Percentiles rank a stretch among this genome's conserved stretches.
Evolutionary conservation across 1,140 invertebrate species (phyloP).

Genomic region (Centruroides sculpturatus): DNA sequence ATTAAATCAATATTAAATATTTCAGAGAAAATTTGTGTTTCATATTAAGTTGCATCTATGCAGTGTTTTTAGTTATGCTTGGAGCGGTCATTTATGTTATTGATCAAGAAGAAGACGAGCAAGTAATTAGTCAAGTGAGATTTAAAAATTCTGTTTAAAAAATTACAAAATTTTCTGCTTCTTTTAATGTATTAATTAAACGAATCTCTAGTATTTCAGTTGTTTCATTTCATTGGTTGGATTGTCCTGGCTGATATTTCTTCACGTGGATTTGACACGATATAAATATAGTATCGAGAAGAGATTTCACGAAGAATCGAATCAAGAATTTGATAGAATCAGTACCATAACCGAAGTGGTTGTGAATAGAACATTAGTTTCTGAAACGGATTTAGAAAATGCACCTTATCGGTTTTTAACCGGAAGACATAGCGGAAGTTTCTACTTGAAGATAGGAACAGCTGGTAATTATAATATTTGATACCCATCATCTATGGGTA

Average conservation of each 20-base stretch:
- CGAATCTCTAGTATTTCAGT: constrained; percentile 4
- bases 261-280: constrained; percentile 17
- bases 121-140: neutral
- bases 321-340: constrained; percentile 6
- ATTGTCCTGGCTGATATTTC: constrained; percentile 16
- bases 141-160: too few species aligned
- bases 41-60: constrained; percentile 35
- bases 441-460: constrained; percentile 56
- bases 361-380: constrained; percentile 8
- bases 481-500: too few species aligned
- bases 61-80: constrained; percentile 45
- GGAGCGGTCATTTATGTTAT: constrained; percentile 45
- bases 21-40: constrained; percentile 2
- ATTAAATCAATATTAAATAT: neutral
- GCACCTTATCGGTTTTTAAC: constrained; percentile 25
- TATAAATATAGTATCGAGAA: constrained; percentile 18
- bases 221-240: constrained; percentile 11
- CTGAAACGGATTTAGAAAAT: constrained; percentile 23
- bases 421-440: constrained; percentile 47
- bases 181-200: too few species aligned
- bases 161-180: too few species aligned
- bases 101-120: constrained; percentile 35
- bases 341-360: constrained; percentile 17
- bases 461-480: constrained; percentile 35
- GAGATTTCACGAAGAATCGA: constrained; percentile 5